Conservation (phyloP, 2,888 invertebrate genomes). For the Monochamus alternatus region DNA sequence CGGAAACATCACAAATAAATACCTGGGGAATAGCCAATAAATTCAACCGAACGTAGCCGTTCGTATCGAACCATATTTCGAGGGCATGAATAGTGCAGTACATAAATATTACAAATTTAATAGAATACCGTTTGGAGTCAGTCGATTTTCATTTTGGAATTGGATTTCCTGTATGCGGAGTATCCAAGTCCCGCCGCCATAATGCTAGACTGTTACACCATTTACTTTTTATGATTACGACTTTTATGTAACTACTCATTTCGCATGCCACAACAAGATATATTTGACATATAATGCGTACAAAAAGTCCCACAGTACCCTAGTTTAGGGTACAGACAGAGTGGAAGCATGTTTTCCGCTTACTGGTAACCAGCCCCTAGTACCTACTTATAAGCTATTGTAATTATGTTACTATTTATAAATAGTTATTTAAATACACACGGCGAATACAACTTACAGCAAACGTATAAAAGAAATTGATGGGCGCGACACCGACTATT, state of each 20-base stretch:
- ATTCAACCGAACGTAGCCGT: neutral
- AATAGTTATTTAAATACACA: too few species aligned
- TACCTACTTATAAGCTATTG: too few species aligned
- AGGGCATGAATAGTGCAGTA: conserved; percentile 1
- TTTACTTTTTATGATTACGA: conserved; percentile 19
- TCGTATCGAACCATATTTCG: neutral
- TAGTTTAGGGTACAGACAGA: too few species aligned
- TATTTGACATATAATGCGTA: too few species aligned
- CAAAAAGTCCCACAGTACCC: too few species aligned
- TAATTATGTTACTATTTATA: too few species aligned
- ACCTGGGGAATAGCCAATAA: neutral
- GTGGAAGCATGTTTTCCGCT: too few species aligned
- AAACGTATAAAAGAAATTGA: too few species aligned
- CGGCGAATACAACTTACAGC: too few species aligned
- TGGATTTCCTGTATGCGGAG: conserved; percentile 7
- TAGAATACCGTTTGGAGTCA: conserved; percentile 16
- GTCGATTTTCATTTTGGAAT: conserved; percentile 17
- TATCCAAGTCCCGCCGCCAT: neutral
- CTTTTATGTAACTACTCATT: neutral
- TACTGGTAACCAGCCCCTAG: too few species aligned
- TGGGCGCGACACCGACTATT: too few species aligned
- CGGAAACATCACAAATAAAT: neutral
- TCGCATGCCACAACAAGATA: neutral
- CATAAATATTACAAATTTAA: neutral
- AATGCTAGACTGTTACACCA: neutral